Base-by-base conservation (phyloP, 2,888 invertebrate species). In the Congeria kusceri region DNA sequence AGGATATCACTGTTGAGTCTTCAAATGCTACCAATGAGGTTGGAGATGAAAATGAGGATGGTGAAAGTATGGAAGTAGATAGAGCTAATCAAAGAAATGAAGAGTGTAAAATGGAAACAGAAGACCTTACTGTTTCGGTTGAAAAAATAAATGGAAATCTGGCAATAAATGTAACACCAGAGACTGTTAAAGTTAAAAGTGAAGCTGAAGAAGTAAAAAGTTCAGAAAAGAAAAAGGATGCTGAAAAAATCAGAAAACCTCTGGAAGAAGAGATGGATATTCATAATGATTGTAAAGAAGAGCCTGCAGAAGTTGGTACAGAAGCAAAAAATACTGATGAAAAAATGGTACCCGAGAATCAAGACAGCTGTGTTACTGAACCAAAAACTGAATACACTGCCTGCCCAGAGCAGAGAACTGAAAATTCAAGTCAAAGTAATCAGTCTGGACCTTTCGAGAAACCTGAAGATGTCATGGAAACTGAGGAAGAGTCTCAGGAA, bases 1-100 rank as follows among this genome's bases (percentile, higher is more conserved):
- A 83, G 57, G 81, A 85, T 72, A 82, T 32, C 32, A 11, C 32
- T 32, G 32, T 32, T 59, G 63, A 59, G 71, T 47, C 47, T 57
- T 23, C 29, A 46, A 65, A 70, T 65, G 11, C 4, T 32, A 18
- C 23, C 25, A 32, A 47, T 46, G n/a, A 29, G 3, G 29, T 61
- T 49, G 49, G 20, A 49, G 18, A 61, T 29, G 2, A 61, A 13
- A 13, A 4, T 23, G 18, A 46, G 20, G 28, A 62, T n/a, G n/a
- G 1, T 11, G 15, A 39, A 0, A 44, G 25, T 39, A 29, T 44
- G 39, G 63, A 63, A 47, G 11, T 27, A 44, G 49, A 59, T 59
- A 47, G 25, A 57, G 11, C 11, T 47, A 46, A 58, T 53, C 27
- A 58, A n/a, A 47, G 56, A 29, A n/a, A 56, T 0, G 32, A 64